Conservation (phyloP, 2,888 invertebrate genomes). For the Lamproptera curius region DNA sequence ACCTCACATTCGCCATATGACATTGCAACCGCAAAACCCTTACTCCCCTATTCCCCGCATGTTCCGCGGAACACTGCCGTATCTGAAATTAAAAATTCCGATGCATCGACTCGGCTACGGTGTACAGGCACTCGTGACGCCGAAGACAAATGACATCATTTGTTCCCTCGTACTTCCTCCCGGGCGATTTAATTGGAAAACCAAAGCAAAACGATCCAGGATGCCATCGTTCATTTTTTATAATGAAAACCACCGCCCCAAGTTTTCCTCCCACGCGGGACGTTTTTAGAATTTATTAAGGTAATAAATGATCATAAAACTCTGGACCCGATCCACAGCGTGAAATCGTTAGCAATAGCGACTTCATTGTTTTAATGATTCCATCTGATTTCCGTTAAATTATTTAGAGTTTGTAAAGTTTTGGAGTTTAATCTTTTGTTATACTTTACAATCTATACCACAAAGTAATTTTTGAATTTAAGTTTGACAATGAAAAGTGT, state of each 20-base stretch:
- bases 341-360: too few relatives aligned
- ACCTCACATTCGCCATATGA: too few relatives aligned
- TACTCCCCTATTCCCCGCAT: background rate
- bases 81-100: background rate
- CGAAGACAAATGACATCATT: conserved; percentile 9
- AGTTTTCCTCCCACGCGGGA: background rate
- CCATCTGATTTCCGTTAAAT: background rate
- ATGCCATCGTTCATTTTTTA: conserved; percentile 4
- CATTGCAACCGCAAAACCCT: too few relatives aligned
- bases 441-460: background rate
- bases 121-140: background rate
- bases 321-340: too few relatives aligned
- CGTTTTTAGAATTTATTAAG: conserved; percentile 1
- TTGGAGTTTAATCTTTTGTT: background rate
- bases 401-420: background rate
- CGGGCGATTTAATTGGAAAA: conserved; percentile 13
- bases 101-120: background rate
- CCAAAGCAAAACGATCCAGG: conserved; percentile 1
- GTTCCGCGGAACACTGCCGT: background rate
- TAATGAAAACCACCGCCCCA: background rate
- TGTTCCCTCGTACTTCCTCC: conserved; percentile 1
- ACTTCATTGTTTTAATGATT: too few relatives aligned
- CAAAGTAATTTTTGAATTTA: too few relatives aligned
- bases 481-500: too few relatives aligned
- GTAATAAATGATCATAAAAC: background rate